Percentiles rank a stretch among this genome's conserved stretches.
phyloP scores from a whole-genome alignment of 2,797 vertebrate genomes.

The Cirrhinus molitorella region DNA sequence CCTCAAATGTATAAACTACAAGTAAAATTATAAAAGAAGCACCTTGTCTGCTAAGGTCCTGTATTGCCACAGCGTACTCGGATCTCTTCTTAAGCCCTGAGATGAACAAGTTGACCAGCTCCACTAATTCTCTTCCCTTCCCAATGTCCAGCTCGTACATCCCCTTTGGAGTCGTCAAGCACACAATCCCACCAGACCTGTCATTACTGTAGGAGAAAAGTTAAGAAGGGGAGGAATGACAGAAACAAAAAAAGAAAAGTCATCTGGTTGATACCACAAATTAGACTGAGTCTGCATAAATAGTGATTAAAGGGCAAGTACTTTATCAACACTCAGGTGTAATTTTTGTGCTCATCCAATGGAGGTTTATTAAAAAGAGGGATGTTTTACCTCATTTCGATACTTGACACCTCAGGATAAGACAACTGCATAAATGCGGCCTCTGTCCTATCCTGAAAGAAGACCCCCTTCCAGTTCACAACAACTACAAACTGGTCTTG shows the following conservation, averaged over 20 bases:
- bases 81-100: conserved; percentile 88
- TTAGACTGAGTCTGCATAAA: neutral
- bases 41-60: conserved; percentile 79
- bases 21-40: neutral
- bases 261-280: neutral
- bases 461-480: conserved; percentile 86
- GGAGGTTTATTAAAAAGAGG: neutral
- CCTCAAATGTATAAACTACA: neutral
- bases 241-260: no score
- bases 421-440: conserved; percentile 83
- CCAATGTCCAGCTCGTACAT: conserved; percentile 81
- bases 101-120: conserved; percentile 83
- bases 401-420: conserved; percentile 85
- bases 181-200: conserved; percentile 70
- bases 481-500: conserved; percentile 86
- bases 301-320: neutral
- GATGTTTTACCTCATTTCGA: conserved; percentile 59
- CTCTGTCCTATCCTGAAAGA: conserved; percentile 88
- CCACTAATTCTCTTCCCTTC: conserved; percentile 79
- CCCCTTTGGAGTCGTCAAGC: conserved; percentile 80
- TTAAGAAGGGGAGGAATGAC: no score
- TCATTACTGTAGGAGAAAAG: conserved; percentile 63
- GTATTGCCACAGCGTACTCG: conserved; percentile 80
- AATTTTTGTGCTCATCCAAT: neutral
- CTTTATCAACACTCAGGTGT: neutral